Base-by-base conservation (phyloP, 1,140 invertebrate species). In the Apis dorsata region DNA sequence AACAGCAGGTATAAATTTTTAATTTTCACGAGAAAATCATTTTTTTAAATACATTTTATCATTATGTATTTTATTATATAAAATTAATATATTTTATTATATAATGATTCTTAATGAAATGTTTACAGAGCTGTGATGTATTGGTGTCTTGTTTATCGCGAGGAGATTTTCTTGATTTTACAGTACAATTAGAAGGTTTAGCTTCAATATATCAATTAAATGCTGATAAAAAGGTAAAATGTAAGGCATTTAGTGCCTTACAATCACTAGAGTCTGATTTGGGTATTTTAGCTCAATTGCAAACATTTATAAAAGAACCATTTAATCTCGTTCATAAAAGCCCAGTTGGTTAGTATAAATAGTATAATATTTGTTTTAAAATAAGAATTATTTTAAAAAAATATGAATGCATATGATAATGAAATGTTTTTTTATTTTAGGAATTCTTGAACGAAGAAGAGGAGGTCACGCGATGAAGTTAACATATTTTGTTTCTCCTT, bases 401-500 rank as follows among this genome's bases (percentile, higher is more conserved):
- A 19, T 51, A 15, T 17, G 51, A 24, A 49, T 65, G 72, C 13
- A 60, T 12, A 53, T 51, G 49, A 63, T 19, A 72, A 79, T 49
- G 13, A 3, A 70, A 17, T 68, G 7, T 57, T 72, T 17, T 74
- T 57, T 81, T 7, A 10, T 53, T 68, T 57, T 65, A 93, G 93
- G 94, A 15, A 95, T 97, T 75, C 93, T 97, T 9, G 96, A 97
- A 87, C 96, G 96, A 91, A 92, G 97, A 71, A 95, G 95, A 93
- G 97, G 97, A 90, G 97, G 98, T 59, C 98, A 98, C 92, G 97
- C 98, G 0, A 98, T 99, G 97, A 97, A 97, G 89, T 93, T 99
- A 19, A 98, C 97, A 0, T 99, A 99, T 92, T 99, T 99, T 92
- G 97, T 99, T 28, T 97, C 98, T n/a, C 98, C 98, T 0, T 99